Evolutionary conservation across 2,113 vertebrate species (phyloP).

Genomic region (Pseudorhombus dupliciocellatus): DNA sequence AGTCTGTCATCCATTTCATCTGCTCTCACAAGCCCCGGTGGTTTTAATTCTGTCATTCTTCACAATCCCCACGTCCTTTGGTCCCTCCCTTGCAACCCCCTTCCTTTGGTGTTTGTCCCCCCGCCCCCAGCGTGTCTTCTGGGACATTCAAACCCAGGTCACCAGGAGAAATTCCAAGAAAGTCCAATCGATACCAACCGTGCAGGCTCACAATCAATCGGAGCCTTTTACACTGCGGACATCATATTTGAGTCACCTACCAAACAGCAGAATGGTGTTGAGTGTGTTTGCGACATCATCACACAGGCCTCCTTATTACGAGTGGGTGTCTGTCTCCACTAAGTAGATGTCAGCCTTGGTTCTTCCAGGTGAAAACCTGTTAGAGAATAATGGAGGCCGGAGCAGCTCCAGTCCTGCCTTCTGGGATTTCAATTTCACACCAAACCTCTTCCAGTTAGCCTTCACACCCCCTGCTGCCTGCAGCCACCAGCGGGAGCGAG

Average conservation of each 20-base stretch:
- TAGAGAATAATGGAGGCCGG: slow-evolving; percentile 14
- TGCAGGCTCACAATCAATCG: background rate
- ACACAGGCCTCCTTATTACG: background rate
- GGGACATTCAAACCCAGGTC: slow-evolving; percentile 15
- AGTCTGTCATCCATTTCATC: slow-evolving; percentile 20
- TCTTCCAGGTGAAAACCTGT: slow-evolving; percentile 22
- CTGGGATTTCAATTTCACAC: slow-evolving; percentile 46
- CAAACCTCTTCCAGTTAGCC: slow-evolving; percentile 16
- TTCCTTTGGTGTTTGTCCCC: background rate
- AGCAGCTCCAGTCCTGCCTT: slow-evolving; percentile 11
- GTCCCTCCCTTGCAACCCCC: too few species aligned
- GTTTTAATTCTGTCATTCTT: slow-evolving; percentile 12
- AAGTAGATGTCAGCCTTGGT: background rate
- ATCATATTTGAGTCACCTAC: too few species aligned
- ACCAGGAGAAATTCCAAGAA: background rate
- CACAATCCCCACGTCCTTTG: background rate
- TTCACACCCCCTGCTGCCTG: background rate
- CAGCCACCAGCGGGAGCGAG: slow-evolving; percentile 1
- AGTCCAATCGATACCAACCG: slow-evolving; percentile 5
- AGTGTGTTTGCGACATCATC: too few species aligned
- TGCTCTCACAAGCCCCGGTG: background rate
- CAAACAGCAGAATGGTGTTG: too few species aligned
- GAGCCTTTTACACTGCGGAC: too few species aligned
- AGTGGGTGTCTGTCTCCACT: background rate
- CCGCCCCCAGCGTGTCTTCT: background rate